These are phyloP conservation scores for Pseudoips prasinana DNA, from an alignment of 2,888 invertebrate genomes.

Conservation along the genomic window DNA sequence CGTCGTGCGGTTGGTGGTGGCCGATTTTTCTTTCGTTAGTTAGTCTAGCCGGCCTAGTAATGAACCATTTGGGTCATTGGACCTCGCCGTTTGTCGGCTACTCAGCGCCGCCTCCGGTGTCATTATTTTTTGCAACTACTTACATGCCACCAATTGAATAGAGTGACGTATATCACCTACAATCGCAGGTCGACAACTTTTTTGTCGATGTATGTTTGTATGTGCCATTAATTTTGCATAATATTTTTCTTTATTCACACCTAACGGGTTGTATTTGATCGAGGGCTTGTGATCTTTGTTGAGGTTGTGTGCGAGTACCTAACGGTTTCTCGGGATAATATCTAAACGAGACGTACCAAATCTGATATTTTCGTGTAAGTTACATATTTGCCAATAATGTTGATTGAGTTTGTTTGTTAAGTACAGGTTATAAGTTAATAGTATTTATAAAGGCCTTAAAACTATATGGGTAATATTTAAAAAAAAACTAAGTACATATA, in stretches of 20 bases:
- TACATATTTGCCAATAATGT: too few relatives aligned
- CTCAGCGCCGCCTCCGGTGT: constrained; percentile 56
- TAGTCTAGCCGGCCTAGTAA: constrained; percentile 67
- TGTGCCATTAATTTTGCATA: constrained; percentile 36
- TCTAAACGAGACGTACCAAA: constrained; percentile 1
- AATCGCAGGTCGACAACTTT: constrained; percentile 41
- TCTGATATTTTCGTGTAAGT: too few relatives aligned
- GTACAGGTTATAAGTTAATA: too few relatives aligned
- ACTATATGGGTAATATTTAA: too few relatives aligned
- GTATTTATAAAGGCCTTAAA: too few relatives aligned
- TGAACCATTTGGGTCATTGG: constrained; percentile 79
- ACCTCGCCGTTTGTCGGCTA: constrained; percentile 72
- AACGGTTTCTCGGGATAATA: constrained; percentile 40
- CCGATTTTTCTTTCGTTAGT: constrained; percentile 74
- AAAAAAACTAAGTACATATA: too few relatives aligned
- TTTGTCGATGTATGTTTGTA: constrained; percentile 29
- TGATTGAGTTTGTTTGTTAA: too few relatives aligned
- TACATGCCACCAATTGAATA: constrained; percentile 61
- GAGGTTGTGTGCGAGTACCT: constrained; percentile 37
- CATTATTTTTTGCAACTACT: constrained; percentile 65
- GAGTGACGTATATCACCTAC: constrained; percentile 53
- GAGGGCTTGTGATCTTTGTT: constrained; percentile 38
- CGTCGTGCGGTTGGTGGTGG: constrained; percentile 44
- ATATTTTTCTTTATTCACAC: constrained; percentile 30
- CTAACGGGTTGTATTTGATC: constrained; percentile 43